Evolutionary conservation across 2,113 vertebrate species (phyloP).

Genomic region (Pteronura brasiliensis): DNA sequence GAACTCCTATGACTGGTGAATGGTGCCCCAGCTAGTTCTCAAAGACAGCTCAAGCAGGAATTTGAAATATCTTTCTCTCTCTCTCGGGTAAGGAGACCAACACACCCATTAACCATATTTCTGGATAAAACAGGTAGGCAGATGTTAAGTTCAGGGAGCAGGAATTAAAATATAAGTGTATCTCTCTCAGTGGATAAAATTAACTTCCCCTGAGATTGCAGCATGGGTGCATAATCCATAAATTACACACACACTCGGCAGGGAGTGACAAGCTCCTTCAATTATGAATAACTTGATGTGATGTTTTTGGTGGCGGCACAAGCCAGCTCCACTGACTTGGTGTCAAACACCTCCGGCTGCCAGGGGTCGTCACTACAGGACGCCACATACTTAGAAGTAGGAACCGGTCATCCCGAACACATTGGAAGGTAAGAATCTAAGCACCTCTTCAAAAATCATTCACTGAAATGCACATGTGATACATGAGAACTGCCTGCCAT

Average conservation of each 20-base stretch:
- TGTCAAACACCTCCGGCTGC: slow-evolving; percentile 62
- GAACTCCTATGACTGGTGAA: neutral
- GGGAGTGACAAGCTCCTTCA: slow-evolving; percentile 79
- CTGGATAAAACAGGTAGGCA: neutral
- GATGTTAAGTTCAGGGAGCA: neutral
- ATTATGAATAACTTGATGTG: slow-evolving; percentile 82
- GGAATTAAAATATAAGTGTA: neutral
- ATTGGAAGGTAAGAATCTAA: slow-evolving; percentile 78
- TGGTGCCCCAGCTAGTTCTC: neutral
- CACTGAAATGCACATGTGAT: slow-evolving; percentile 62
- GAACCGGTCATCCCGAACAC: slow-evolving; percentile 73
- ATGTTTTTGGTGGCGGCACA: slow-evolving; percentile 72
- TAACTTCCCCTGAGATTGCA: slow-evolving; percentile 49
- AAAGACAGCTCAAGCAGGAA: neutral
- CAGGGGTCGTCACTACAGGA: slow-evolving; percentile 73
- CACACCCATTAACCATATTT: accelerated
- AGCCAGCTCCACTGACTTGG: slow-evolving; percentile 70
- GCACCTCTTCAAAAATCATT: slow-evolving; percentile 68
- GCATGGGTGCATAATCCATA: slow-evolving; percentile 78
- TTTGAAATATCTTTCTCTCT: neutral
- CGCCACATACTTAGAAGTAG: slow-evolving; percentile 73
- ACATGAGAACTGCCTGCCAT: slow-evolving; percentile 67
- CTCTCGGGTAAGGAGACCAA: neutral
- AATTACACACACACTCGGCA: slow-evolving; percentile 79
- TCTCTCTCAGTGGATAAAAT: slow-evolving; percentile 58